Evolutionary conservation across 2,888 invertebrate species (phyloP).

Genomic region (Tryphoninae sp.): DNA sequence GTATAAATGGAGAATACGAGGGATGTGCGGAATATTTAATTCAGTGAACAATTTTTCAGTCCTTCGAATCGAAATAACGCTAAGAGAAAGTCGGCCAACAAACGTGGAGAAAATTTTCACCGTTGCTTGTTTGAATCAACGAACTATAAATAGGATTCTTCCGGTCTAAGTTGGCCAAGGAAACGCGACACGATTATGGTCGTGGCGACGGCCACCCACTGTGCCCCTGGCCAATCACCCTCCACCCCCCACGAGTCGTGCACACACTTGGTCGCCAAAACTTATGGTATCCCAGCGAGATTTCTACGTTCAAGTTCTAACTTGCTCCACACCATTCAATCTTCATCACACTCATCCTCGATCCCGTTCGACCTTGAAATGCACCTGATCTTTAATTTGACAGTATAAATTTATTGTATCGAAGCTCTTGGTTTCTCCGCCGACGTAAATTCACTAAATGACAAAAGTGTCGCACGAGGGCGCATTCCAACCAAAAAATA

Average conservation of each 20-base stretch:
- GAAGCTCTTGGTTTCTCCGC: not conserved
- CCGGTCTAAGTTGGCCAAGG: conserved; percentile 62
- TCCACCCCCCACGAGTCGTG: conserved; percentile 5
- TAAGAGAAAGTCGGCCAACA: conserved; percentile 52
- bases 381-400: conserved; percentile 45
- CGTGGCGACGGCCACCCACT: conserved; percentile 58
- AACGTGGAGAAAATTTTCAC: conserved; percentile 29
- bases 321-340: conserved; percentile 13
- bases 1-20: not conserved
- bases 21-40: conserved; percentile 29
- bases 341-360: conserved; percentile 6
- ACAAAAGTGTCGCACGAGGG: not conserved
- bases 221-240: conserved; percentile 2
- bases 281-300: conserved; percentile 33
- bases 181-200: conserved; percentile 51
- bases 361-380: conserved; percentile 38
- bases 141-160: conserved; percentile 34
- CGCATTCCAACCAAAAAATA: not conserved
- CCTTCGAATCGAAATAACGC: conserved; percentile 33
- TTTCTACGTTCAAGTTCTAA: conserved; percentile 51
- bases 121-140: conserved; percentile 13
- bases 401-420: not conserved
- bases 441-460: not conserved
- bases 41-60: conserved; percentile 31
- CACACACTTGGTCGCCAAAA: conserved; percentile 6